A percentile compares a stretch with the other conserved stretches of the same genome.
phyloP scores from a whole-genome alignment of 1,140 invertebrate genomes.

The Xylocopa sonorina region DNA sequence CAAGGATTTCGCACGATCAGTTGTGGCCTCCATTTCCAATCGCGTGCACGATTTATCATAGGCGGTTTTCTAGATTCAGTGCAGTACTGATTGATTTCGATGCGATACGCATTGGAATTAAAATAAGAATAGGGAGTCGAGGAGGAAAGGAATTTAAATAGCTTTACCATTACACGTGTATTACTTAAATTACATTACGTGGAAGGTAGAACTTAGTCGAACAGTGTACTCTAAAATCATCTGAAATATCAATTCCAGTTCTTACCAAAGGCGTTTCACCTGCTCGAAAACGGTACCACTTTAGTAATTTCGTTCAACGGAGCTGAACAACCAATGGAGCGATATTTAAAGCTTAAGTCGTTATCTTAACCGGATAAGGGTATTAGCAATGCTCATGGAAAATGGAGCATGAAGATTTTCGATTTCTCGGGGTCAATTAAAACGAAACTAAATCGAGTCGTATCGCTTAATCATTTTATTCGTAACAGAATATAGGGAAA shows the following conservation, averaged over 20 bases:
- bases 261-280: too few relatives aligned
- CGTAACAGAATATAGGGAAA: too few relatives aligned
- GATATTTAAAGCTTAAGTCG: not conserved
- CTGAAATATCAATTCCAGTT: too few relatives aligned
- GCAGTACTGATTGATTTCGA: not conserved
- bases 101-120: not conserved
- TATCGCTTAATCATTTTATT: too few relatives aligned
- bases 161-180: too few relatives aligned
- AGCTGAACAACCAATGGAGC: constrained; percentile 28
- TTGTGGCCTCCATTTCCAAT: constrained; percentile 1
- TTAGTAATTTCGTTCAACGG: not conserved
- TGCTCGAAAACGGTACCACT: constrained; percentile 16
- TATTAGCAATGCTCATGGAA: not conserved
- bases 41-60: not conserved
- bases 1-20: constrained; percentile 3
- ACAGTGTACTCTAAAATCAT: too few relatives aligned
- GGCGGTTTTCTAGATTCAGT: not conserved
- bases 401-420: constrained; percentile 24
- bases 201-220: too few relatives aligned
- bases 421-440: constrained; percentile 12
- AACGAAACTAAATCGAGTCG: too few relatives aligned
- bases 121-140: too few relatives aligned
- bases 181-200: too few relatives aligned
- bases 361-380: not conserved
- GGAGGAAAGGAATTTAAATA: too few relatives aligned